A percentile compares a stretch with the other conserved stretches of the same genome.
Evolutionary conservation across 2,113 vertebrate species (phyloP).

Genomic region (Apodemus sylvaticus): DNA sequence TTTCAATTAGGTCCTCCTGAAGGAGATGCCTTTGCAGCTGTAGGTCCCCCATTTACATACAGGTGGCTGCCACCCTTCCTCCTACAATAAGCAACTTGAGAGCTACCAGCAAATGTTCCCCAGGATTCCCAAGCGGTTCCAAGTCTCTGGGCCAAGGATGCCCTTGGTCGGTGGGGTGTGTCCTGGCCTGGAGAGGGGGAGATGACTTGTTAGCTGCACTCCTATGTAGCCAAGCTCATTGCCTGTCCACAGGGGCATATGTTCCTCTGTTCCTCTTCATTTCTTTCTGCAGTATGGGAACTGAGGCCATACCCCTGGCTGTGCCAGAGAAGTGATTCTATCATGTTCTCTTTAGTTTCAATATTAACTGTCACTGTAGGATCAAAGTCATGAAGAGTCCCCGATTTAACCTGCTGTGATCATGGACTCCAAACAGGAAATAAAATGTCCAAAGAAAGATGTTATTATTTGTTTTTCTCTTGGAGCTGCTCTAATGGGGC

Average conservation of each 20-base stretch:
- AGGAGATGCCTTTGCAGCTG: no score
- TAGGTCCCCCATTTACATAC: no score
- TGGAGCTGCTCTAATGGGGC: neutral
- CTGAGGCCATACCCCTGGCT: neutral
- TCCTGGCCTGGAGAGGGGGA: neutral
- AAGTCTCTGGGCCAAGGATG: neutral
- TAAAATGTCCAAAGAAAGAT: neutral
- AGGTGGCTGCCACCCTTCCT: no score
- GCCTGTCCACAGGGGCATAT: neutral
- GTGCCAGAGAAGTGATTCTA: neutral
- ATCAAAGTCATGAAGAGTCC: neutral
- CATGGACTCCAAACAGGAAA: neutral
- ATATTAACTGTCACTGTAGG: neutral
- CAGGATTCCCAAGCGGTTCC: neutral
- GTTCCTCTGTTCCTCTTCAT: neutral
- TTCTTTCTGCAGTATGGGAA: neutral
- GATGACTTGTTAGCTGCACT: neutral
- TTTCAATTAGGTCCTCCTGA: no score
- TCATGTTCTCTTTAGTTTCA: neutral
- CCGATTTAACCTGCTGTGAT: neutral
- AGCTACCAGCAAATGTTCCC: neutral
- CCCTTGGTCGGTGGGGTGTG: no score
- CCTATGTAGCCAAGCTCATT: neutral
- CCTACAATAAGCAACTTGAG: neutral
- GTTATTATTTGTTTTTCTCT: neutral